Evolutionary conservation across 2,888 invertebrate species (phyloP).

Genomic region (Muschampia plurimacula): DNA sequence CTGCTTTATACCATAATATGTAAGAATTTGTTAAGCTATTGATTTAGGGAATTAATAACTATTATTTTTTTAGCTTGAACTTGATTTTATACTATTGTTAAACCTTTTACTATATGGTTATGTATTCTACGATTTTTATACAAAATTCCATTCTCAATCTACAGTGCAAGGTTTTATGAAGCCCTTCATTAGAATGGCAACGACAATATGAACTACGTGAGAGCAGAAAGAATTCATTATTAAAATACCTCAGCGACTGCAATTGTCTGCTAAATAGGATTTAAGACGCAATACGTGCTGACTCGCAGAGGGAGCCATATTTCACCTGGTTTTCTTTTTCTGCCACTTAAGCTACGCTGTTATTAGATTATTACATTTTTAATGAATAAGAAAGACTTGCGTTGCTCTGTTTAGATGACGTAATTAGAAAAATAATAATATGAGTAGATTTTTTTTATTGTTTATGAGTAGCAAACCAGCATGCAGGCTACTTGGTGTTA

Average conservation of each 20-base stretch:
- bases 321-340: conserved; percentile 36
- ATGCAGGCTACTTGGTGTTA: too few relatives aligned
- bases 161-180: conserved; percentile 69
- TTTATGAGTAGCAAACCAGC: too few relatives aligned
- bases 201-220: conserved; percentile 73
- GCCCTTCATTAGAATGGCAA: conserved; percentile 70
- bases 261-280: conserved; percentile 75
- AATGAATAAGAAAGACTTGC: not conserved
- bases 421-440: too few relatives aligned
- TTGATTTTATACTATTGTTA: too few relatives aligned
- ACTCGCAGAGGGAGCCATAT: conserved; percentile 53
- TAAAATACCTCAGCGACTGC: conserved; percentile 75
- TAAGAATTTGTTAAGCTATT: too few relatives aligned
- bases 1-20: too few relatives aligned
- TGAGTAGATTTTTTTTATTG: too few relatives aligned
- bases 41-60: too few relatives aligned
- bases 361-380: conserved; percentile 24
- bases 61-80: too few relatives aligned
- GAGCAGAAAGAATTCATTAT: conserved; percentile 78
- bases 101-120: too few relatives aligned
- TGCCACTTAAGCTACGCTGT: conserved; percentile 22
- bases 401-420: too few relatives aligned
- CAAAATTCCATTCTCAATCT: conserved; percentile 29
- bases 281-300: conserved; percentile 76
- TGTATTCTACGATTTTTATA: not conserved